Conservation (phyloP, 2,797 vertebrate genomes). For the Pangasius sanitwongsei region DNA sequence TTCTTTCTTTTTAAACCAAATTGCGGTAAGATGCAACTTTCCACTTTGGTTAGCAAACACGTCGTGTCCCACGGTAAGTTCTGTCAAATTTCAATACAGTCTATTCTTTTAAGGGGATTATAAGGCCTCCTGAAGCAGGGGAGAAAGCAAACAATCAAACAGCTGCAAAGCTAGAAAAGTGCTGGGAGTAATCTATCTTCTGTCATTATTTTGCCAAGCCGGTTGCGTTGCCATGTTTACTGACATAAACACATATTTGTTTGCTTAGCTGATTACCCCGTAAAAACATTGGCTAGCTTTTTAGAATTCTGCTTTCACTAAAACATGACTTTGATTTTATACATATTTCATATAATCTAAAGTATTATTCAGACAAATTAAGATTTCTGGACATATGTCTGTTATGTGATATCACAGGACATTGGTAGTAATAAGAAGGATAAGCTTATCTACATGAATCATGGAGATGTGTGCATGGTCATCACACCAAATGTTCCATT, state of each 20-base stretch:
- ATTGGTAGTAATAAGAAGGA: background rate
- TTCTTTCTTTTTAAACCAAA: slow-evolving; percentile 60
- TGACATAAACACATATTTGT: slow-evolving; percentile 66
- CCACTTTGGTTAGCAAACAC: slow-evolving; percentile 21
- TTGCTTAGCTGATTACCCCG: slow-evolving; percentile 60
- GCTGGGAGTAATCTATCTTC: slow-evolving; percentile 70
- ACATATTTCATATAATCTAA: background rate
- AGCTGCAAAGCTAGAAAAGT: slow-evolving; percentile 62
- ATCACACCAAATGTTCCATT: slow-evolving; percentile 3
- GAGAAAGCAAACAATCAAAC: slow-evolving; percentile 60
- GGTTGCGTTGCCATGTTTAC: slow-evolving; percentile 61
- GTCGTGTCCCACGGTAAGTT: slow-evolving; percentile 22
- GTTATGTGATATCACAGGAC: background rate
- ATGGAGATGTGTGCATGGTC: background rate
- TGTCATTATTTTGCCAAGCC: slow-evolving; percentile 64
- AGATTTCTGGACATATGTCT: background rate
- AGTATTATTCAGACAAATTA: background rate
- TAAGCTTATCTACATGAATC: background rate
- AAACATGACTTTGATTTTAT: background rate
- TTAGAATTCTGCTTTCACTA: slow-evolving; percentile 17
- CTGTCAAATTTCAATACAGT: slow-evolving; percentile 39
- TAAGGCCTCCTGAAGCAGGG: slow-evolving; percentile 68
- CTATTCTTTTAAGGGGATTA: slow-evolving; percentile 53
- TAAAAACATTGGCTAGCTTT: slow-evolving; percentile 54
- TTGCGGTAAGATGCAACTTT: slow-evolving; percentile 65